Conservation (phyloP, 2,888 invertebrate genomes). For the Meganola albula region DNA sequence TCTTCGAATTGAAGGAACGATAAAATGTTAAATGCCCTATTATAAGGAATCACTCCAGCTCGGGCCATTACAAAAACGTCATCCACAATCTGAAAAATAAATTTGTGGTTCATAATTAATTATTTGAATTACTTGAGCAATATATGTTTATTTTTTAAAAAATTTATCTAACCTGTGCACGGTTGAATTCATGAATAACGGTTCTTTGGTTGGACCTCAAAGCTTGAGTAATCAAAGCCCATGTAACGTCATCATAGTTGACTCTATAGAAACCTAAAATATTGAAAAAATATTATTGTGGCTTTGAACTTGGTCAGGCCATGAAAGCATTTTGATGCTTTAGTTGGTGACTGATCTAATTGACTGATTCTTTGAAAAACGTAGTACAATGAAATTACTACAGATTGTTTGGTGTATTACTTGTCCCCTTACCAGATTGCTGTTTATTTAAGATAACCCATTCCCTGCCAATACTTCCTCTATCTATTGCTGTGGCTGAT, state of each 20-base stretch:
- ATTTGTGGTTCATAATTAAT: not conserved
- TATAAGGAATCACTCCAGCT: constrained; percentile 68
- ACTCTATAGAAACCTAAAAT: constrained; percentile 79
- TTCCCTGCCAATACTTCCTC: constrained; percentile 49
- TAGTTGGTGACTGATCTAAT: too few species aligned
- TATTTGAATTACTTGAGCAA: not conserved
- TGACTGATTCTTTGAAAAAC: too few species aligned
- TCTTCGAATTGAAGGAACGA: constrained; percentile 78
- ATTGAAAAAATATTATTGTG: constrained; percentile 4
- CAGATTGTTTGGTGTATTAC: too few species aligned
- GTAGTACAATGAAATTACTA: too few species aligned
- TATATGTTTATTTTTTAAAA: not conserved
- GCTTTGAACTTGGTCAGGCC: too few species aligned
- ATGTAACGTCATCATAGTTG: constrained; percentile 77
- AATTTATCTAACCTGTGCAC: constrained; percentile 78
- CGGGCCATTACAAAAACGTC: constrained; percentile 80
- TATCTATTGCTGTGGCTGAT: constrained; percentile 33
- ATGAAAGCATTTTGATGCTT: too few species aligned
- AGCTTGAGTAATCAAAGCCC: constrained; percentile 73
- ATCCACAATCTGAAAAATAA: constrained; percentile 70
- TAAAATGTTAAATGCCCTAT: constrained; percentile 75
- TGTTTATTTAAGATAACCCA: constrained; percentile 82
- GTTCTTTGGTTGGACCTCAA: constrained; percentile 51
- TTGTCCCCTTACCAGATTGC: constrained; percentile 73
- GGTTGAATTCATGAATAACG: constrained; percentile 78